Evolutionary conservation across 2,797 vertebrate genomes (phyloP).

Genomic region (Enteromius fasciolatus): DNA sequence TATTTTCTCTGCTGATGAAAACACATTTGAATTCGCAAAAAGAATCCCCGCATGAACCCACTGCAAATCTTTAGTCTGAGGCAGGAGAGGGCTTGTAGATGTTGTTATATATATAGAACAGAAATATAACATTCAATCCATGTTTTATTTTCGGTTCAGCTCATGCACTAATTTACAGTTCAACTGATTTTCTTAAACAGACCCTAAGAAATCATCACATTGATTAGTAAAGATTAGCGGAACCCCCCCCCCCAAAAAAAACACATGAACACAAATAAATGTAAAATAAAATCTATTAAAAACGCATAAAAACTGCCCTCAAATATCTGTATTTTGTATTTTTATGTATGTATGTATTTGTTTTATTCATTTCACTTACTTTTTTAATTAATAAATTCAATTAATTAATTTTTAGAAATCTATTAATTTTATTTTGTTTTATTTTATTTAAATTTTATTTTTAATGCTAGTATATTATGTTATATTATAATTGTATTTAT

Average conservation of each 20-base stretch:
- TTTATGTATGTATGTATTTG: no score
- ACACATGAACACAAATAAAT: background rate
- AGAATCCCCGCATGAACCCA: slow-evolving; percentile 3
- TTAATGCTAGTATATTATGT: no score
- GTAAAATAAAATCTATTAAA: background rate
- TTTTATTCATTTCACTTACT: no score
- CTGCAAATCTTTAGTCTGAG: background rate
- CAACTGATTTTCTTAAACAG: background rate
- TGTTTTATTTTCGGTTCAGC: background rate
- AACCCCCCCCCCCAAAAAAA: no score
- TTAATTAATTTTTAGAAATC: no score
- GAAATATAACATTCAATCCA: background rate
- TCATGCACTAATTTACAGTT: background rate
- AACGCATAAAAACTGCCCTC: background rate
- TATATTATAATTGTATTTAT: no score
- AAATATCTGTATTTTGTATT: background rate
- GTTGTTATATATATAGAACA: background rate
- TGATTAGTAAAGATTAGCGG: no score
- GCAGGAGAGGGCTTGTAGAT: background rate
- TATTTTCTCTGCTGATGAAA: slow-evolving; percentile 18
- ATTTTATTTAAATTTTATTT: no score
- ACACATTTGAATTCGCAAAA: background rate
- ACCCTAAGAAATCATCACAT: background rate
- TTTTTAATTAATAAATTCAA: no score
- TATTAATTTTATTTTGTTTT: no score